These are phyloP conservation scores for Patiria pectinifera DNA, from an alignment of 53 echinoderm and acorn worm genomes.

Conservation along the genomic window DNA sequence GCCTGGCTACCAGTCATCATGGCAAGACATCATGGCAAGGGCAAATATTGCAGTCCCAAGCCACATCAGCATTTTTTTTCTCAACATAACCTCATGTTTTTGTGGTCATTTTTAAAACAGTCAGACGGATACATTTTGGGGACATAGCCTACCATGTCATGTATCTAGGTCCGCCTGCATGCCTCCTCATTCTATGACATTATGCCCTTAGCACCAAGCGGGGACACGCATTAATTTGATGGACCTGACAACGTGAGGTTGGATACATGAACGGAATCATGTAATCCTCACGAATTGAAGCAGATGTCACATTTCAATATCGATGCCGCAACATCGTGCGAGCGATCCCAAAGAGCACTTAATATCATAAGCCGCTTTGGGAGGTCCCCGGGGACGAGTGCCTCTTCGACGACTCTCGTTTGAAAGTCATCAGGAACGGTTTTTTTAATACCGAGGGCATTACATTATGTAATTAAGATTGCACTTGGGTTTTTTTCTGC, in stretches of 20 bases:
- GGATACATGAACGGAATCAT: background rate
- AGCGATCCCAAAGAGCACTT: background rate
- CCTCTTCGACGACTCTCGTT: background rate
- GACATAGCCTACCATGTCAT: background rate
- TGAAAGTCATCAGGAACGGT: background rate
- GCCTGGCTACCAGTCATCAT: too few species aligned
- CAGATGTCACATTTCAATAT: background rate
- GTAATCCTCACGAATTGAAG: background rate
- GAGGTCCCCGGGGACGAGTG: background rate
- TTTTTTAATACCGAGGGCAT: background rate
- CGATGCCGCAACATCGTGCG: background rate
- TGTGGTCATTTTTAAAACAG: too few species aligned
- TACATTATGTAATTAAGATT: background rate
- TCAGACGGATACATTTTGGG: too few species aligned
- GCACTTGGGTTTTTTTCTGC: background rate
- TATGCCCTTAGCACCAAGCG: background rate
- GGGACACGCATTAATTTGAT: background rate
- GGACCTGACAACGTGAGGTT: background rate
- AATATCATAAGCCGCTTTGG: conserved; percentile 14
- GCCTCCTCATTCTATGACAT: background rate
- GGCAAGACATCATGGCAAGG: too few species aligned
- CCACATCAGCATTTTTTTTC: too few species aligned
- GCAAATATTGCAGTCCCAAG: too few species aligned
- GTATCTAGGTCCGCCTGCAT: background rate
- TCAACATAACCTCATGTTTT: too few species aligned